Conservation (phyloP, 2,797 vertebrate genomes). For the Lacerta viridis region DNA sequence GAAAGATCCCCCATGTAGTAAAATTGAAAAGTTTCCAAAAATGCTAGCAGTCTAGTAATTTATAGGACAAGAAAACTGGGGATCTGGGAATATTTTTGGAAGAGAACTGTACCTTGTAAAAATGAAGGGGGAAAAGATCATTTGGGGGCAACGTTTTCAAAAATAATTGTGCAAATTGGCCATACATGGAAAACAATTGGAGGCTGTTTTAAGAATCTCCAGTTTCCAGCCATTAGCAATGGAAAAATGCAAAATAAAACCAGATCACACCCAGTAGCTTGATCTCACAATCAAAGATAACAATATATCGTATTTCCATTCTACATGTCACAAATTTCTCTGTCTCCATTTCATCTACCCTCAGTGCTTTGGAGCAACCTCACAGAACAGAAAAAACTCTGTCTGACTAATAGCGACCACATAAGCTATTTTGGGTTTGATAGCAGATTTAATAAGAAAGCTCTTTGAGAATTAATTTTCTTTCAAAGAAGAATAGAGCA, state of each 20-base stretch:
- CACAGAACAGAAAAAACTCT: slow-evolving; percentile 31
- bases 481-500: slow-evolving; percentile 64
- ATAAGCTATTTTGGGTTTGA: slow-evolving; percentile 65
- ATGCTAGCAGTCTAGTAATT: neutral
- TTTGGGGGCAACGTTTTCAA: neutral
- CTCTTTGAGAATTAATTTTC: slow-evolving; percentile 73
- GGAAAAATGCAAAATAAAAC: neutral
- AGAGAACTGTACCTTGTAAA: neutral
- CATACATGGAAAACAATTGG: neutral
- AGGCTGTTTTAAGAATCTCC: neutral
- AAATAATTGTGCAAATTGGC: neutral
- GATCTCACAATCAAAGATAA: neutral
- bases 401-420: slow-evolving; percentile 45
- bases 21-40: neutral
- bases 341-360: slow-evolving; percentile 14
- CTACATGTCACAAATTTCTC: neutral
- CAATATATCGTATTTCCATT: neutral
- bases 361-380: neutral
- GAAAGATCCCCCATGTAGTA: neutral
- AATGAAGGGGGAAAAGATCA: neutral
- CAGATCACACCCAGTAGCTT: neutral
- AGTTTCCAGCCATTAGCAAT: neutral
- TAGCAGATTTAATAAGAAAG: slow-evolving; percentile 75
- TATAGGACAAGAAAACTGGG: neutral
- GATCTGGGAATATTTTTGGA: neutral